phyloP scores from a whole-genome alignment of 2,888 invertebrate species.

The Tetropium fuscum region DNA sequence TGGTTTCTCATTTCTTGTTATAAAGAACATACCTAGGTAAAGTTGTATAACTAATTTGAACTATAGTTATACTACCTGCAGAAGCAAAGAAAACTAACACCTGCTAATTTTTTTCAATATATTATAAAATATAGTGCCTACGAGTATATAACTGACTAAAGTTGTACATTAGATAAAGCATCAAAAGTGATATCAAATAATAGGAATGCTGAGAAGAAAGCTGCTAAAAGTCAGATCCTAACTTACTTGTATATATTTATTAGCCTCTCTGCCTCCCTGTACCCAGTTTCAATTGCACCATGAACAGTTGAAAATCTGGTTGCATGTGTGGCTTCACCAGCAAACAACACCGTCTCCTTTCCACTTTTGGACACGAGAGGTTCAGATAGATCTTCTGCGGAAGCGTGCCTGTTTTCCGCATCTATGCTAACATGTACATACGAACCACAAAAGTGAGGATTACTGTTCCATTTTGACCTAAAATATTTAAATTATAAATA shows the following conservation, averaged over 20 bases:
- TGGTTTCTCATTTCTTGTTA: no score
- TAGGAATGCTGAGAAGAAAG: neutral
- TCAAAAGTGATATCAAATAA: conserved; percentile 1
- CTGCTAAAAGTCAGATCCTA: conserved; percentile 3
- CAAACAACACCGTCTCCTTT: conserved; percentile 70
- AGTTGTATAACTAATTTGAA: no score
- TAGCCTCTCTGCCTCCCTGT: conserved; percentile 68
- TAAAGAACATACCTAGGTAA: no score
- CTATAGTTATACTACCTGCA: no score
- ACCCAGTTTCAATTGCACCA: conserved; percentile 70
- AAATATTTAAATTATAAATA: conserved; percentile 32
- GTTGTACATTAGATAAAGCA: no score
- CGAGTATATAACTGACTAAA: no score
- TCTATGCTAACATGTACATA: conserved; percentile 74
- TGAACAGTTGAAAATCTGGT: conserved; percentile 69
- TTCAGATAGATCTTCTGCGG: conserved; percentile 68
- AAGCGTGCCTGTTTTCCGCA: conserved; percentile 67
- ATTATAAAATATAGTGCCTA: no score
- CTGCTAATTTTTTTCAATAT: no score
- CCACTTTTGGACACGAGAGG: conserved; percentile 68
- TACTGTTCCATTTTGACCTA: conserved; percentile 79
- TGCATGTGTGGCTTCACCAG: conserved; percentile 72
- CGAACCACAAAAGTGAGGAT: conserved; percentile 78
- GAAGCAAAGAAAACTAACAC: no score
- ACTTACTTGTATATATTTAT: conserved; percentile 58